These are phyloP conservation scores for Campylorhamphus procurvoides DNA, from an alignment of 2,113 vertebrate species.

Conservation along the genomic window DNA sequence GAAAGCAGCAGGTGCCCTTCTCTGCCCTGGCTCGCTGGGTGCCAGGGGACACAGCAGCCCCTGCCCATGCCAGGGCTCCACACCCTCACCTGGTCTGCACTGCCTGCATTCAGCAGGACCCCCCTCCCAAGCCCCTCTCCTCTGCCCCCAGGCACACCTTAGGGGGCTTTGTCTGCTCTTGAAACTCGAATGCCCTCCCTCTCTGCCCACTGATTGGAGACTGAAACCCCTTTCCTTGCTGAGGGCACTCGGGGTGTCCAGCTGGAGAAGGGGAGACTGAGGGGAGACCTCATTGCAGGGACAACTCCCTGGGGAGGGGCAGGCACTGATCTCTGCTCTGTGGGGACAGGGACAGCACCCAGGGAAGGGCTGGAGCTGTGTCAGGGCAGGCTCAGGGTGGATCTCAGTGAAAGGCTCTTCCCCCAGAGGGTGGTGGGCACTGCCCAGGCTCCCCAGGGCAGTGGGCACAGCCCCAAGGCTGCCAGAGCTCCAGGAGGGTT, in stretches of 20 bases:
- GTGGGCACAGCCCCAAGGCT: neutral
- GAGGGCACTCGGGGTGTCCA: neutral
- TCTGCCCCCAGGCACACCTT: neutral
- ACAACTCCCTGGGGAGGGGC: neutral
- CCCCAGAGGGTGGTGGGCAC: neutral
- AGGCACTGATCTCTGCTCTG: neutral
- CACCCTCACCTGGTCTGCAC: neutral
- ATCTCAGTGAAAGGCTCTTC: neutral
- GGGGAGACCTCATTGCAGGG: neutral
- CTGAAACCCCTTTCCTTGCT: neutral
- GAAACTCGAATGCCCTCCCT: neutral
- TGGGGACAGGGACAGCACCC: neutral
- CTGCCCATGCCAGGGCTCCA: neutral
- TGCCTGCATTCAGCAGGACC: neutral
- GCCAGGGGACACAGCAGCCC: constrained; percentile 57
- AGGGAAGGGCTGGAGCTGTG: neutral
- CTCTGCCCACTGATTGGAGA: neutral
- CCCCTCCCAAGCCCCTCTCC: neutral
- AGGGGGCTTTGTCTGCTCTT: neutral
- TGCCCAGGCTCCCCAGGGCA: neutral
- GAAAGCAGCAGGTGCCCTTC: neutral
- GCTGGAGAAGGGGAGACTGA: neutral
- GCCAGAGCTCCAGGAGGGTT: neutral
- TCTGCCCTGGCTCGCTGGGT: neutral
- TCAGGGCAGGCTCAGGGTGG: neutral